Base-by-base conservation (phyloP, 2,113 vertebrate genomes). In the Callospermophilus lateralis region DNA sequence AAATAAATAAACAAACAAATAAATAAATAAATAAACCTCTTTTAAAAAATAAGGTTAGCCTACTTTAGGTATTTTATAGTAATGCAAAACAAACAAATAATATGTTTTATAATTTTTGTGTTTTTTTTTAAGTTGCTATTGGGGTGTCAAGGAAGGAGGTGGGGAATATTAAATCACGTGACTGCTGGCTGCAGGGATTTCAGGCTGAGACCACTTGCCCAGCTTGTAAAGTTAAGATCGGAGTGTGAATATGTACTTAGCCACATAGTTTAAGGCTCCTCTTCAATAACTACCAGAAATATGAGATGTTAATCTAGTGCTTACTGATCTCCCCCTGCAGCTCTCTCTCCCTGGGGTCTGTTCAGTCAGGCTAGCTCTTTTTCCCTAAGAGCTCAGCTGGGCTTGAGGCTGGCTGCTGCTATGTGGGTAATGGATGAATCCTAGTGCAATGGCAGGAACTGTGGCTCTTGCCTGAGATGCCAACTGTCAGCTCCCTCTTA, bases 401-500 rank as follows among this genome's bases (percentile, higher is more conserved):
- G 28, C n/a, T 55, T 8, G 0, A 3, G 30, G 8, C 30, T 8
- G n/a, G 24, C 16, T 48, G 17, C 48, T n/a, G 15, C 4, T n/a
- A 32, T 1, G 1, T 13, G 1, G 0, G 17, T 4, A 3, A 13
- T 0, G 10, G 80, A 42, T 16, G 68, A 2, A 6, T 22, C 12
- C 30, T 13, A 53, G 4, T 1, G 48, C 20, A 51, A 45, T 6
- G 28, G 34, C 32, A 58, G 63, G 24, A 1, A 0, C n/a, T 9
- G 13, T 0, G 4, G 26, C 79, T 84, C 45, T 17, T 17, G 13
- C 8, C 12, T 13, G 20, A 63, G 15, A 63, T 28, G 51, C 86
- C 39, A 19, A 11, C 19, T 30, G 12, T n/a, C 45, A 11, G 24
- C 63, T 61, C 15, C 55, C 81, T 74, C 34, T 19, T 30, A 51